A percentile compares a stretch with the other conserved stretches of the same genome.
Conservation (phyloP, 2,888 invertebrate species). For the Criorhina ranunculi region DNA sequence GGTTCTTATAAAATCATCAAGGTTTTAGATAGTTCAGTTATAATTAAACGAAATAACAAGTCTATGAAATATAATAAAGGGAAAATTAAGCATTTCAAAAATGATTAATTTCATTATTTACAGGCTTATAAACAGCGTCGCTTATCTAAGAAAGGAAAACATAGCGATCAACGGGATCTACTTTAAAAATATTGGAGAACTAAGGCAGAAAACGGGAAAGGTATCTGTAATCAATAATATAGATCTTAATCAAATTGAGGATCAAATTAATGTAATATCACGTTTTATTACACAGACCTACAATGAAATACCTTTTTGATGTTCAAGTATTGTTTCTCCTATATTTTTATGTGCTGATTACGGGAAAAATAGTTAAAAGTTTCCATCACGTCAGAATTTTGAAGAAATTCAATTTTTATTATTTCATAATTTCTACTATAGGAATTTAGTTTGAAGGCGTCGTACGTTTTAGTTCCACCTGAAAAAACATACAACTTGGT, state of each 20-base stretch:
- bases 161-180: conserved; percentile 14
- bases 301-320: too few species aligned
- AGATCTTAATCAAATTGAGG: too few species aligned
- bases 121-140: background rate
- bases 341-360: too few species aligned
- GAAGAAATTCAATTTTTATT: too few species aligned
- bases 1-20: background rate
- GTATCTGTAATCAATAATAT: conserved; percentile 21
- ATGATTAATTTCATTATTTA: conserved; percentile 11
- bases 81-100: conserved; percentile 2
- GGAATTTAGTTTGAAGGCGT: too few species aligned
- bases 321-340: too few species aligned
- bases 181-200: conserved; percentile 20
- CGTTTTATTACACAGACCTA: too few species aligned
- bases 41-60: conserved; percentile 1
- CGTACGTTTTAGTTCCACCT: too few species aligned
- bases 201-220: conserved; percentile 21
- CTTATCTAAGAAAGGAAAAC: background rate
- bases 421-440: too few species aligned
- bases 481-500: too few species aligned
- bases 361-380: too few species aligned
- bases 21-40: background rate
- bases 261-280: conserved; percentile 1
- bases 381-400: too few species aligned
- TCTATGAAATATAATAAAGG: background rate